phyloP scores from a whole-genome alignment of 2,797 vertebrate genomes.

The Muraenolepis orangiensis region DNA sequence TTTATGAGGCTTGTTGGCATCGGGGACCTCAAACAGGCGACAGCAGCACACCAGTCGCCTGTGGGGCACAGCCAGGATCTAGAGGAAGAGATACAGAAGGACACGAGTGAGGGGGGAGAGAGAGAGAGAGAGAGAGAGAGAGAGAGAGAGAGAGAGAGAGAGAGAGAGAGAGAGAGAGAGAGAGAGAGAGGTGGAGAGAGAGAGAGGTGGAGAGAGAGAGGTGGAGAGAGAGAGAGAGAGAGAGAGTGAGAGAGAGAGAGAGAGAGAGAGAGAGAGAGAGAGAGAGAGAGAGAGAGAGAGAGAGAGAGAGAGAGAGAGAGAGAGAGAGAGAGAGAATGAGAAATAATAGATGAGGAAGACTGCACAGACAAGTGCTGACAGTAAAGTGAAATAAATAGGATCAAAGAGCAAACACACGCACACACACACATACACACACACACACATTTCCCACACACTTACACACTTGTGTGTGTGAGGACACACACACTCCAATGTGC shows the following conservation, averaged over 20 bases:
- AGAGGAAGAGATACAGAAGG: neutral
- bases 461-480: too few species aligned
- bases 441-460: neutral
- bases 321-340: conserved; percentile 21
- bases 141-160: conserved; percentile 29
- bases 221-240: conserved; percentile 27
- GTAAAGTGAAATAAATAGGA: neutral
- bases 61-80: conserved; percentile 95
- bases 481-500: too few species aligned
- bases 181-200: conserved; percentile 46
- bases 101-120: conserved; percentile 26
- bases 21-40: conserved; percentile 93
- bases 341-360: conserved; percentile 27
- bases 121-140: conserved; percentile 44
- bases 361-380: conserved; percentile 12
- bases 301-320: conserved; percentile 39
- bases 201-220: too few species aligned
- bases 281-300: conserved; percentile 42
- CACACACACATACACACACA: neutral
- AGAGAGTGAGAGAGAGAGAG: conserved; percentile 31
- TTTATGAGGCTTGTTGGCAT: conserved; percentile 96
- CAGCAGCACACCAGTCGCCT: conserved; percentile 97
- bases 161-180: conserved; percentile 30
- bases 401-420: neutral
- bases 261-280: conserved; percentile 43